Evolutionary conservation across 2,888 invertebrate species (phyloP).

Genomic region (Iselma pallidipennis): DNA sequence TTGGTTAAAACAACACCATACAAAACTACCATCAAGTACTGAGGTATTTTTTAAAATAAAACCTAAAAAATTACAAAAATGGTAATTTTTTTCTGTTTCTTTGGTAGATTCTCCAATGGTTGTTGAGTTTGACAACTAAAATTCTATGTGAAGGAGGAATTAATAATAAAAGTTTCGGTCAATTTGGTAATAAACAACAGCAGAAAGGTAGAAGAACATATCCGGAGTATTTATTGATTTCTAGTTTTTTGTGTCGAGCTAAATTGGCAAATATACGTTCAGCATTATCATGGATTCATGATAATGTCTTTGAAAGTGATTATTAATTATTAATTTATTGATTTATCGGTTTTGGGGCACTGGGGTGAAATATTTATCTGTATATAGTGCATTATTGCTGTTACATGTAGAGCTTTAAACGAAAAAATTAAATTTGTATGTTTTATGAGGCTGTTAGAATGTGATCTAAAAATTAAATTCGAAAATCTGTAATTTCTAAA

Average conservation of each 20-base stretch:
- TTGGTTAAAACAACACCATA: slow-evolving; percentile 62
- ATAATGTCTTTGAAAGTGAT: slow-evolving; percentile 39
- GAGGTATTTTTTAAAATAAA: slow-evolving; percentile 57
- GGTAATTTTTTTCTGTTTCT: slow-evolving; percentile 20
- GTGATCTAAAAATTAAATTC: too few species aligned
- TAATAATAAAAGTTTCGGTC: slow-evolving; percentile 34
- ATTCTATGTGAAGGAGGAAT: slow-evolving; percentile 66
- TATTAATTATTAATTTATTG: slow-evolving; percentile 8
- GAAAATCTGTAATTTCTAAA: too few species aligned
- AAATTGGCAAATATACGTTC: slow-evolving; percentile 64
- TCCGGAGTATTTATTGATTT: slow-evolving; percentile 73
- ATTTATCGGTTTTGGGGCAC: background rate
- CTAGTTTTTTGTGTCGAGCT: slow-evolving; percentile 69
- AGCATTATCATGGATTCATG: slow-evolving; percentile 69
- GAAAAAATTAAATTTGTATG: too few species aligned
- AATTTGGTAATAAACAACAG: background rate
- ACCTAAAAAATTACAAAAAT: background rate
- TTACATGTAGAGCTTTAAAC: too few species aligned
- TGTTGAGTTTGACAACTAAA: slow-evolving; percentile 74
- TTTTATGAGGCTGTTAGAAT: too few species aligned
- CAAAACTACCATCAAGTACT: slow-evolving; percentile 63
- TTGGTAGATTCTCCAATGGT: slow-evolving; percentile 72
- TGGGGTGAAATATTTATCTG: background rate
- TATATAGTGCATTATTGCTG: too few species aligned
- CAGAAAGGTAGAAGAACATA: slow-evolving; percentile 63